Percentiles rank a stretch among this genome's conserved stretches.
Conservation (phyloP, 2,888 invertebrate species). For the Mythimna vitellina region DNA sequence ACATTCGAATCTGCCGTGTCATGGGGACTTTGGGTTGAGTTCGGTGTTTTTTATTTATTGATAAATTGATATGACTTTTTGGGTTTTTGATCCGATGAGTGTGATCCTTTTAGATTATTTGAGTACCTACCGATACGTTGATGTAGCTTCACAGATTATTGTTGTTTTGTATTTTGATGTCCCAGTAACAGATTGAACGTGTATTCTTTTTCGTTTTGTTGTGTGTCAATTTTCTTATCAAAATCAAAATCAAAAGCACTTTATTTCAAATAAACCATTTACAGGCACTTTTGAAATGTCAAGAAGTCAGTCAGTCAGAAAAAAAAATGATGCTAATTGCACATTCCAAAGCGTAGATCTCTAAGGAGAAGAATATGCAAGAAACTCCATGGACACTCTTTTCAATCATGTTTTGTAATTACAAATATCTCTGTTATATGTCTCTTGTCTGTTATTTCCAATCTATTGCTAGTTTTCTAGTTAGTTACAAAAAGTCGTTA, state of each 20-base stretch:
- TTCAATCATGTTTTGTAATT: too few species aligned
- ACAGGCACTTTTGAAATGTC: too few species aligned
- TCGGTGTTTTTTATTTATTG: slow-evolving; percentile 49
- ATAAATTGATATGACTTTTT: slow-evolving; percentile 44
- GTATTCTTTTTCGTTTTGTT: background rate
- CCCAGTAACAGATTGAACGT: background rate
- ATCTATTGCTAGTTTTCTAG: background rate
- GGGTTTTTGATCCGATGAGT: slow-evolving; percentile 36
- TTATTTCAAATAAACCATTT: too few species aligned
- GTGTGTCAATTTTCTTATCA: background rate
- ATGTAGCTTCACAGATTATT: background rate
- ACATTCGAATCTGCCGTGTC: slow-evolving; percentile 43
- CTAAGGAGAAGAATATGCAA: too few species aligned
- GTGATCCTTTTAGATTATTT: slow-evolving; percentile 39
- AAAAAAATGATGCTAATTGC: too few species aligned
- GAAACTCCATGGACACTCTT: too few species aligned
- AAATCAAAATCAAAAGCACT: too few species aligned
- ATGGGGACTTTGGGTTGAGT: slow-evolving; percentile 33
- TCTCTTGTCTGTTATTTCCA: too few species aligned
- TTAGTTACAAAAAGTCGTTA: too few species aligned
- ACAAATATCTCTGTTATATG: too few species aligned
- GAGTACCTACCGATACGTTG: slow-evolving; percentile 14
- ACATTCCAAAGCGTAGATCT: too few species aligned
- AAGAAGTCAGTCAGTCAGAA: too few species aligned
- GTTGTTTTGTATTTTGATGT: background rate